Percentiles rank a stretch among this genome's conserved stretches.
phyloP scores from a whole-genome alignment of 2,888 invertebrate genomes.

The Agelastica alni region DNA sequence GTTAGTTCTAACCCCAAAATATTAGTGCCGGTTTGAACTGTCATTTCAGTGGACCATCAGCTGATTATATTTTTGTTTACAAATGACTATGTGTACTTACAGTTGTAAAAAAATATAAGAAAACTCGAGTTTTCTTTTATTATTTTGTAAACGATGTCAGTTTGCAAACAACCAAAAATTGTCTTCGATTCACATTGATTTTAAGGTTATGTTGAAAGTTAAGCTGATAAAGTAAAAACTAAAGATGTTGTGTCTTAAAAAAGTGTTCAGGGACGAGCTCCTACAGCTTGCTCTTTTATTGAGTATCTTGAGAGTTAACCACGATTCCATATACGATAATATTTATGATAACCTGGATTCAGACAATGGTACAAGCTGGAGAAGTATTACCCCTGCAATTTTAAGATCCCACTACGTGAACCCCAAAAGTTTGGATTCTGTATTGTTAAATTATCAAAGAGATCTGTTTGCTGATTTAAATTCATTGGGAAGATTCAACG shows the following conservation, averaged over 20 bases:
- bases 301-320: conserved; percentile 77
- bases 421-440: conserved; percentile 73
- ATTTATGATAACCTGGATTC: conserved; percentile 58
- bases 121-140: conserved; percentile 10
- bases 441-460: conserved; percentile 72
- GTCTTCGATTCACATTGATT: conserved; percentile 21
- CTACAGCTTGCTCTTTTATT: conserved; percentile 80
- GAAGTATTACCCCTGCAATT: conserved; percentile 62
- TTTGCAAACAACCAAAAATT: conserved; percentile 16
- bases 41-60: conserved; percentile 43
- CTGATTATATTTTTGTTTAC: conserved; percentile 43
- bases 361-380: conserved; percentile 72
- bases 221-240: conserved; percentile 20
- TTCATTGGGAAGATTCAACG: conserved; percentile 68
- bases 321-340: conserved; percentile 69
- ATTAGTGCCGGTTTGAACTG: conserved; percentile 42
- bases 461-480: conserved; percentile 75
- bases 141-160: conserved; percentile 22
- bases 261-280: conserved; percentile 80
- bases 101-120: conserved; percentile 4
- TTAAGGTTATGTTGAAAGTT: conserved; percentile 36
- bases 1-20: conserved; percentile 25
- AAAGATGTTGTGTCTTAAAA: conserved; percentile 79
- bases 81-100: conserved; percentile 21
- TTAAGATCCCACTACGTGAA: conserved; percentile 68